phyloP scores from a whole-genome alignment of 1,140 invertebrate genomes.

The Aporrectodea caliginosa region DNA sequence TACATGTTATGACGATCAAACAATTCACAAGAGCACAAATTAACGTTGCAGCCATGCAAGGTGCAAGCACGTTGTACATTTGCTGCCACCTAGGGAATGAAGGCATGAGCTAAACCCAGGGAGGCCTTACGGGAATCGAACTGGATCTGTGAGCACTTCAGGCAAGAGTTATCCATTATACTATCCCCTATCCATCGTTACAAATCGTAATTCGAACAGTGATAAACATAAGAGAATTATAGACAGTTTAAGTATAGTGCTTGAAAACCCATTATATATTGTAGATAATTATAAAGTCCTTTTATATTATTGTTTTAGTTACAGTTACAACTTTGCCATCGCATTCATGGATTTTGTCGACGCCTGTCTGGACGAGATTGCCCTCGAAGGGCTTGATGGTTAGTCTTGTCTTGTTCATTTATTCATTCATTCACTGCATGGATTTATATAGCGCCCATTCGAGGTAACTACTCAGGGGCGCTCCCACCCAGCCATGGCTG shows the following conservation, averaged over 20 bases:
- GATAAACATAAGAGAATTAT: not conserved
- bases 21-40: too few species aligned
- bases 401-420: constrained; percentile 52
- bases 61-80: too few species aligned
- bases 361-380: constrained; percentile 65
- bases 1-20: too few species aligned
- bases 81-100: too few species aligned
- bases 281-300: not conserved
- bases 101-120: too few species aligned
- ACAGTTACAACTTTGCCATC: not conserved
- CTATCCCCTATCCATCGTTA: too few species aligned
- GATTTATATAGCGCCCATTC: not conserved
- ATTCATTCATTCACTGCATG: not conserved
- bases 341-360: constrained; percentile 29
- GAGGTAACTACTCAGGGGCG: not conserved
- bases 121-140: too few species aligned
- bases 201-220: too few species aligned
- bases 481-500: not conserved
- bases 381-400: constrained; percentile 76
- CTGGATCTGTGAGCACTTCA: not conserved
- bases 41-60: too few species aligned
- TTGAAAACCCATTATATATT: not conserved
- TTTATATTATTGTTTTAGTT: not conserved
- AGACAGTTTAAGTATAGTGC: not conserved
- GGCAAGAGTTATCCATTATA: not conserved